Evolutionary conservation across 2,888 invertebrate genomes (phyloP).

Genomic region (Lomographa bimaculata): DNA sequence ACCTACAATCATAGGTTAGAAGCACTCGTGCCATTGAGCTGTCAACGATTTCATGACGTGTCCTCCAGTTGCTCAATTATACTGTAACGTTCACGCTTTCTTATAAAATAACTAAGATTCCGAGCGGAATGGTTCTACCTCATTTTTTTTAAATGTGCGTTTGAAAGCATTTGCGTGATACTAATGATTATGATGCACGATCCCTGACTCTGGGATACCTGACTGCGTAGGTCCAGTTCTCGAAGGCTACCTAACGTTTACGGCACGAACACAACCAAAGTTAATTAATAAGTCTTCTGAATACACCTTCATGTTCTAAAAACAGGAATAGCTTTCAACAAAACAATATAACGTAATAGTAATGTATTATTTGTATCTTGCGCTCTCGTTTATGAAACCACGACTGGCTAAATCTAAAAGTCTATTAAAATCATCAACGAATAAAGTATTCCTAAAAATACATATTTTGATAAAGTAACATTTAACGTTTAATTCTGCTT

Average conservation of each 20-base stretch:
- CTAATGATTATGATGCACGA: conserved; percentile 13
- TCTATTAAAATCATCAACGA: conserved; percentile 41
- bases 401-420: conserved; percentile 26
- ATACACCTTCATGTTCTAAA: conserved; percentile 2
- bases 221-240: conserved; percentile 13
- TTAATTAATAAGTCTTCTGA: conserved; percentile 2
- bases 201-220: conserved; percentile 5
- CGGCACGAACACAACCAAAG: conserved; percentile 13
- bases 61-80: conserved; percentile 34
- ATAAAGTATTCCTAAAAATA: conserved; percentile 46
- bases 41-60: conserved; percentile 21
- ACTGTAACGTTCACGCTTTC: conserved; percentile 28
- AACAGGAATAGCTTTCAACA: neutral
- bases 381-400: conserved; percentile 7
- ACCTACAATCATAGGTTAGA: conserved; percentile 17
- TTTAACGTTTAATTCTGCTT: conserved; percentile 64
- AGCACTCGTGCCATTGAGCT: conserved; percentile 30
- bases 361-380: conserved; percentile 1
- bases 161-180: conserved; percentile 22
- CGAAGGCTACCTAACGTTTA: conserved; percentile 2
- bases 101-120: conserved; percentile 28
- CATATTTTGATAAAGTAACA: conserved; percentile 63
- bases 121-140: conserved; percentile 35
- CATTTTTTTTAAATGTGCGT: conserved; percentile 31
- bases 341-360: neutral